phyloP scores from a whole-genome alignment of 2,113 vertebrate species.

The Uria aalge region DNA sequence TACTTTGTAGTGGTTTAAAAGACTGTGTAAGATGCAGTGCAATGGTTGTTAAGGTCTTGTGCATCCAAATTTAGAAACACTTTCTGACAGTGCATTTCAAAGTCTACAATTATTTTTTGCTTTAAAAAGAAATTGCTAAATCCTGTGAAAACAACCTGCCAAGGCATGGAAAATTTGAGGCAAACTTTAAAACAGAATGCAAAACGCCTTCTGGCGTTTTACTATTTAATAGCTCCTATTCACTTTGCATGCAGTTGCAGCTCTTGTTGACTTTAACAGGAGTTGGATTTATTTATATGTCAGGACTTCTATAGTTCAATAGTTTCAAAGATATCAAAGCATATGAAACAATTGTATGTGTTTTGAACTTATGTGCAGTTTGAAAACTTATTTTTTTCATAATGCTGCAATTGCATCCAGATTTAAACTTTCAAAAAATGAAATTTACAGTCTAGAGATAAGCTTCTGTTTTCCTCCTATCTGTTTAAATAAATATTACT shows the following conservation, averaged over 20 bases:
- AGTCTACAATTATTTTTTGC: neutral
- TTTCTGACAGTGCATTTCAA: neutral
- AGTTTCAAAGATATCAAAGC: neutral
- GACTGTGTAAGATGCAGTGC: neutral
- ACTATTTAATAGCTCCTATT: neutral
- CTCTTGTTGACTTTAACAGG: neutral
- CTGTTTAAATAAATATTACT: slow-evolving; percentile 25
- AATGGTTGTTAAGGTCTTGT: neutral
- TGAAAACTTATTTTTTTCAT: neutral
- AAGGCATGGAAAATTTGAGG: neutral
- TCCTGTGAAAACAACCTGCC: neutral
- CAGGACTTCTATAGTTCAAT: neutral
- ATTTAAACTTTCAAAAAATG: neutral
- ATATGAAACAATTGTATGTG: neutral
- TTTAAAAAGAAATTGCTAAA: neutral
- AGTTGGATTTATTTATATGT: neutral
- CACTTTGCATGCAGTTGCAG: neutral
- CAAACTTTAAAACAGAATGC: slow-evolving; percentile 35
- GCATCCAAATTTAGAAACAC: neutral
- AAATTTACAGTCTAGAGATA: neutral
- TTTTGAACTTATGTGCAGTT: neutral
- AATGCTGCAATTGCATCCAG: neutral
- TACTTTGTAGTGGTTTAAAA: neutral
- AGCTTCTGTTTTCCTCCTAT: neutral
- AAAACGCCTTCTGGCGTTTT: slow-evolving; percentile 28